phyloP scores from a whole-genome alignment of 2,113 vertebrate species.

The Pelobates fuscus region DNA sequence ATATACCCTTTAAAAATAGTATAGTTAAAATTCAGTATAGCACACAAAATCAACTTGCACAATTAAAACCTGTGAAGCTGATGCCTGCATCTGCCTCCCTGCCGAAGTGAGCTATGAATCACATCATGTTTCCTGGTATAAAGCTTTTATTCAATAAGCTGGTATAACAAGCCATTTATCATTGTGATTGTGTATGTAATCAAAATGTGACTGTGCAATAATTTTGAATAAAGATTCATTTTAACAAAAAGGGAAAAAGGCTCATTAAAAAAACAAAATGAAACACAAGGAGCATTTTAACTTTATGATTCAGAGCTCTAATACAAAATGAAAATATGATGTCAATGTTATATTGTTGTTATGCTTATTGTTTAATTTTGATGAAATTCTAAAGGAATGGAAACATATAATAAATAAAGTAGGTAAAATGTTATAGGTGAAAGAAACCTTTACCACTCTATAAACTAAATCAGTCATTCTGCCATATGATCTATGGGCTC shows the following conservation, averaged over 20 bases:
- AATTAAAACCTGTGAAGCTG: constrained; percentile 26
- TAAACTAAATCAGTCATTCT: too few species aligned
- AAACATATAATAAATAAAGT: too few species aligned
- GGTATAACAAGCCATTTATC: constrained; percentile 27
- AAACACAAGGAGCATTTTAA: too few species aligned
- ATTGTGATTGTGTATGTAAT: constrained; percentile 20
- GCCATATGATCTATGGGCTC: too few species aligned
- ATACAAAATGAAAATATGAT: too few species aligned
- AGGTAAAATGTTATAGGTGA: too few species aligned
- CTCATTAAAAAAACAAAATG: not conserved
- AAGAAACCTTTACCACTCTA: too few species aligned
- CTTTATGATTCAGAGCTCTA: too few species aligned
- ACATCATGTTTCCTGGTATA: constrained; percentile 27
- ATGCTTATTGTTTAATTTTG: too few species aligned
- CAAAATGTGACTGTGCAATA: constrained; percentile 21
- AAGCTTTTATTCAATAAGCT: constrained; percentile 40
- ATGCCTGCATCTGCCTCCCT: constrained; percentile 14
- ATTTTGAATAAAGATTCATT: constrained; percentile 21
- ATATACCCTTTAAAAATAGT: not conserved
- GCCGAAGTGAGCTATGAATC: constrained; percentile 27
- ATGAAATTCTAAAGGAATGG: too few species aligned
- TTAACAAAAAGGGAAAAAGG: not conserved
- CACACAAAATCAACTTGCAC: not conserved
- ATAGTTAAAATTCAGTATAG: constrained; percentile 10
- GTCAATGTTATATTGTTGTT: too few species aligned